phyloP scores from a whole-genome alignment of 2,797 vertebrate species.

The Alosa sapidissima region DNA sequence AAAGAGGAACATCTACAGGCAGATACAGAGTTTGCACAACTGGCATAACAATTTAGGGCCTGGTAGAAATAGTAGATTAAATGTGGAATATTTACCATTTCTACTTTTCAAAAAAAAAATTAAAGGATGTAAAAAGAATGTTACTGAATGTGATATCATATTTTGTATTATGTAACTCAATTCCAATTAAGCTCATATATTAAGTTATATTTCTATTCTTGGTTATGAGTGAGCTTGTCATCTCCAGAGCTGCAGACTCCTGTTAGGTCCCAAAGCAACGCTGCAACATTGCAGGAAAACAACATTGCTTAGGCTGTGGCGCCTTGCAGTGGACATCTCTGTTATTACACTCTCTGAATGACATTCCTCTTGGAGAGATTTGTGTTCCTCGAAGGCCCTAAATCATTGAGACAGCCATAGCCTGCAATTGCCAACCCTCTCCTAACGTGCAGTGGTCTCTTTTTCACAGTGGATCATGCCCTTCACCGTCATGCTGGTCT shows the following conservation, averaged over 20 bases:
- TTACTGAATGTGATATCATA: too few relatives aligned
- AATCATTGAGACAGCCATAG: not conserved
- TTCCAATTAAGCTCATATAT: not conserved
- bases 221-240: not conserved
- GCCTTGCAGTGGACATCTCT: not conserved
- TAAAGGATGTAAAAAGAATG: too few relatives aligned
- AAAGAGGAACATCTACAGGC: not conserved
- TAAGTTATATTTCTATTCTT: not conserved
- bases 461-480: constrained; percentile 88
- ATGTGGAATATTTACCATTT: not conserved
- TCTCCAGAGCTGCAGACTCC: too few relatives aligned
- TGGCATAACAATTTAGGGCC: not conserved
- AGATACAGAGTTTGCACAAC: not conserved
- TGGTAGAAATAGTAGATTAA: not conserved
- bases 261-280: not conserved
- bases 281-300: not conserved
- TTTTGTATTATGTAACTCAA: not conserved
- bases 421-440: not conserved
- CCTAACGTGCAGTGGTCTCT: not conserved
- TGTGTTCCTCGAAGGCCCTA: not conserved
- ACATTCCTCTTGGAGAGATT: not conserved
- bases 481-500: constrained; percentile 87
- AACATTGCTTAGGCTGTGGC: not conserved
- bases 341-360: not conserved
- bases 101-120: too few relatives aligned